These are phyloP conservation scores for Pogonocherus hispidulus DNA, from an alignment of 2,888 invertebrate genomes.

Conservation along the genomic window DNA sequence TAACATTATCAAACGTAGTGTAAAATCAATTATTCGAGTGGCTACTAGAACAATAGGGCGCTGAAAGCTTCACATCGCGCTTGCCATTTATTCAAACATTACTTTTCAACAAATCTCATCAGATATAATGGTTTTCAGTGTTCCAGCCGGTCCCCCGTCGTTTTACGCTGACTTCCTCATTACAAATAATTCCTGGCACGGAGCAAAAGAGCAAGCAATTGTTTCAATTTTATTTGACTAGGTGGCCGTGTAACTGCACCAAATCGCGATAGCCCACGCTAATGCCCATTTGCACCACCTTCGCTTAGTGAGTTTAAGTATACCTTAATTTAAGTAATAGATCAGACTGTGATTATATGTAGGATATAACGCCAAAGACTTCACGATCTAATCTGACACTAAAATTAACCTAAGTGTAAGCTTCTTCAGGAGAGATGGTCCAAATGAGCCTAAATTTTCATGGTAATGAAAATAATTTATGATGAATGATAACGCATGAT, in stretches of 20 bases:
- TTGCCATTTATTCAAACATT: conserved; percentile 35
- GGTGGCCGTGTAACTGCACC: conserved; percentile 33
- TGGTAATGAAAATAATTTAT: too few species aligned
- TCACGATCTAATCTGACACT: too few species aligned
- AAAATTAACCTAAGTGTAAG: too few species aligned
- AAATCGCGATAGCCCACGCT: conserved; percentile 52
- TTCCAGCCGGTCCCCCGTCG: conserved; percentile 48
- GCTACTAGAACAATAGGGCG: conserved; percentile 32
- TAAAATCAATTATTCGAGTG: conserved; percentile 40
- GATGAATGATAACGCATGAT: too few species aligned
- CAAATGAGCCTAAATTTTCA: too few species aligned
- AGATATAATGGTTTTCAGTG: conserved; percentile 49
- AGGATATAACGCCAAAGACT: too few species aligned
- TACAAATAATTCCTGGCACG: conserved; percentile 56
- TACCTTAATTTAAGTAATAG: too few species aligned
- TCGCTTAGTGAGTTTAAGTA: too few species aligned
- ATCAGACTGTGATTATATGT: too few species aligned
- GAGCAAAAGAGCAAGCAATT: conserved; percentile 54
- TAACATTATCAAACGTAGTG: conserved; percentile 33
- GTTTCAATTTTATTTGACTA: conserved; percentile 52
- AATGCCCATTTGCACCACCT: conserved; percentile 30
- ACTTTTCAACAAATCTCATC: conserved; percentile 23
- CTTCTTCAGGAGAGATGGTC: too few species aligned
- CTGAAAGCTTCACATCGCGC: conserved; percentile 27
- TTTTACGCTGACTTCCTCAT: conserved; percentile 54